These are phyloP conservation scores for Ursus arctos DNA, from an alignment of 2,113 vertebrate species.

Conservation along the genomic window DNA sequence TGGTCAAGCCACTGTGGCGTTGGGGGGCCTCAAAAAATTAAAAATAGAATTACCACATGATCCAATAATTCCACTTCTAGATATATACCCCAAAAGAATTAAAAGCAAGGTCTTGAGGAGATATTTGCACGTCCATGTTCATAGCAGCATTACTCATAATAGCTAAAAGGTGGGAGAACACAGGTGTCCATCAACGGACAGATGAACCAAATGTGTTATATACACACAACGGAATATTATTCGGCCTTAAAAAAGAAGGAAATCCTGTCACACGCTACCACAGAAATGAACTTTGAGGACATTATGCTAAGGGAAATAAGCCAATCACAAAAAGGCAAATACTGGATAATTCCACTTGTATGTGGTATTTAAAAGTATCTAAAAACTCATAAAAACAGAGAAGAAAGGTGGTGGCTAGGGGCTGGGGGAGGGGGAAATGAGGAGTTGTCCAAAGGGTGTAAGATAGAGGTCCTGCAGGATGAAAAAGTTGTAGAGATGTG, in stretches of 20 bases:
- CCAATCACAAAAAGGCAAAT: background rate
- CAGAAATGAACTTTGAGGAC: background rate
- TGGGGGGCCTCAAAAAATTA: background rate
- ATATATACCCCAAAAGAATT: background rate
- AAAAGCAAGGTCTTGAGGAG: background rate
- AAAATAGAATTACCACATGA: background rate
- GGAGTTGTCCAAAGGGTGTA: background rate
- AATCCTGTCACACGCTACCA: slow-evolving; percentile 14
- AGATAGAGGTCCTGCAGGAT: background rate
- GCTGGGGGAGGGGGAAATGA: background rate
- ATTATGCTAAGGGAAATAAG: slow-evolving; percentile 18
- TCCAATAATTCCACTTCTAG: slow-evolving; percentile 16
- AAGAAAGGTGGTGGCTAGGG: background rate
- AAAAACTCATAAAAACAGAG: slow-evolving; percentile 11
- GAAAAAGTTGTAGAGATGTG: slow-evolving; percentile 15
- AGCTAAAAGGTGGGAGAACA: background rate
- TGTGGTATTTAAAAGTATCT: background rate
- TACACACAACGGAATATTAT: background rate
- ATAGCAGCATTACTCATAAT: background rate
- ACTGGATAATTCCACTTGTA: background rate
- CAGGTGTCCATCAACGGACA: background rate
- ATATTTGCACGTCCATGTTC: background rate
- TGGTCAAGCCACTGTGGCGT: background rate
- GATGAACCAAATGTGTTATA: background rate
- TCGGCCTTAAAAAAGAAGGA: slow-evolving; percentile 10